phyloP scores from a whole-genome alignment of 2,888 invertebrate species.

The Merodon equestris region DNA sequence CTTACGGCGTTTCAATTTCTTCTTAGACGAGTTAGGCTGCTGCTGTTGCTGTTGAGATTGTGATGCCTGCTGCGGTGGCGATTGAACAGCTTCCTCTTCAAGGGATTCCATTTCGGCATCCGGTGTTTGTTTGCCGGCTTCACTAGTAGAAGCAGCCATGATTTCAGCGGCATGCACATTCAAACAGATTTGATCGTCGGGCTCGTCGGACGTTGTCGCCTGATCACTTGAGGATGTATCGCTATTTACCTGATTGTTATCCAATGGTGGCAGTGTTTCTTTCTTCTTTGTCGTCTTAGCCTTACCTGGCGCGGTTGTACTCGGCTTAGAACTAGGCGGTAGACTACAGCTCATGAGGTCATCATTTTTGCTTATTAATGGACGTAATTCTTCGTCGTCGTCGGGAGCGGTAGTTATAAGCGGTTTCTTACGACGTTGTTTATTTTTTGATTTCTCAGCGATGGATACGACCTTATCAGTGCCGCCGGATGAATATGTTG shows the following conservation, averaged over 20 bases:
- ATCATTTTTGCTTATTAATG: slow-evolving; percentile 74
- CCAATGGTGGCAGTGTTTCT: slow-evolving; percentile 57
- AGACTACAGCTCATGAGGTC: slow-evolving; percentile 36
- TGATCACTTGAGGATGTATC: slow-evolving; percentile 67
- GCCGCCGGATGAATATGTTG: slow-evolving; percentile 73
- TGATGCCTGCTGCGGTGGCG: slow-evolving; percentile 28
- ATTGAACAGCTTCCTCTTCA: slow-evolving; percentile 39
- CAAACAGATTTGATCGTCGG: slow-evolving; percentile 47
- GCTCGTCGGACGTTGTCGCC: slow-evolving; percentile 60
- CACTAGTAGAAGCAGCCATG: neutral
- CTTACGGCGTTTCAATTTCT: slow-evolving; percentile 78
- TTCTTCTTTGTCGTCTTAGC: slow-evolving; percentile 25
- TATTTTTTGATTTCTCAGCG: slow-evolving; percentile 74
- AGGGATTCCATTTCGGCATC: slow-evolving; percentile 43
- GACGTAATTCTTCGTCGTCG: slow-evolving; percentile 77
- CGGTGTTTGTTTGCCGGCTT: slow-evolving; percentile 18
- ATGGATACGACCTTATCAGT: slow-evolving; percentile 72
- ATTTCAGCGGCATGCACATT: slow-evolving; percentile 23
- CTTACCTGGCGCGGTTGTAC: slow-evolving; percentile 5
- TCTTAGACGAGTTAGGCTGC: slow-evolving; percentile 75
- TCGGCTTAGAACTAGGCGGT: neutral
- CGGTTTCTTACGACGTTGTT: slow-evolving; percentile 73
- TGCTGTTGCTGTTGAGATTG: slow-evolving; percentile 47
- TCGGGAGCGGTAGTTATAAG: slow-evolving; percentile 67
- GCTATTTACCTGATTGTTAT: slow-evolving; percentile 63